Conservation (phyloP, 2,113 vertebrate genomes). For the Odocoileus hemionus region DNA sequence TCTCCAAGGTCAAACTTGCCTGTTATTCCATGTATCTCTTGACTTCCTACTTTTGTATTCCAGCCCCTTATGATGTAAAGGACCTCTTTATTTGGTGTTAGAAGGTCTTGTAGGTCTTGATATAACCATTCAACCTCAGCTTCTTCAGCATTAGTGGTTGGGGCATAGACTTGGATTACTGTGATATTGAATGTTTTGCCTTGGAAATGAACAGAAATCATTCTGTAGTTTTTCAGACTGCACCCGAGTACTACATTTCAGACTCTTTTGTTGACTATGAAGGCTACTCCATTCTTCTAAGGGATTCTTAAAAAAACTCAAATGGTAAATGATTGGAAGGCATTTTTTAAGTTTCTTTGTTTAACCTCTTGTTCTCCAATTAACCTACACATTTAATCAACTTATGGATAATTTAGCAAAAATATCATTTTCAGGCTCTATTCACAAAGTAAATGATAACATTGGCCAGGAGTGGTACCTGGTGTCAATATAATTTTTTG, state of each 20-base stretch:
- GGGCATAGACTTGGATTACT: not conserved
- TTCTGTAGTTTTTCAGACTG: not conserved
- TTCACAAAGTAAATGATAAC: not conserved
- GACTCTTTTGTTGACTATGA: not conserved
- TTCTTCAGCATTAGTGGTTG: not conserved
- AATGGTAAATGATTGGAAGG: slow-evolving; percentile 33
- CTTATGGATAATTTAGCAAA: not conserved
- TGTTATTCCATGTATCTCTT: not conserved
- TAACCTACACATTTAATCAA: not conserved
- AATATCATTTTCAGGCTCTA: not conserved
- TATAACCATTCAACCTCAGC: not conserved
- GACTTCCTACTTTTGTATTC: not conserved
- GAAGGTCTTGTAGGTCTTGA: not conserved
- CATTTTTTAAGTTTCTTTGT: slow-evolving; percentile 51
- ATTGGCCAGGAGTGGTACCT: not conserved
- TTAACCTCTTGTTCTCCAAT: slow-evolving; percentile 31
- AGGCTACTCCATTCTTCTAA: not conserved
- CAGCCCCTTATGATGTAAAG: not conserved
- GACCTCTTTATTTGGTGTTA: not conserved
- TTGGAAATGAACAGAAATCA: not conserved
- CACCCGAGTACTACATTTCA: not conserved
- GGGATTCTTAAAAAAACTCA: not conserved
- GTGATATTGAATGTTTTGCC: not conserved
- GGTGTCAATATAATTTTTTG: not conserved
- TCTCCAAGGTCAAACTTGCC: not conserved